phyloP scores from a whole-genome alignment of 2,888 invertebrate genomes.

The Cyclophora punctaria region DNA sequence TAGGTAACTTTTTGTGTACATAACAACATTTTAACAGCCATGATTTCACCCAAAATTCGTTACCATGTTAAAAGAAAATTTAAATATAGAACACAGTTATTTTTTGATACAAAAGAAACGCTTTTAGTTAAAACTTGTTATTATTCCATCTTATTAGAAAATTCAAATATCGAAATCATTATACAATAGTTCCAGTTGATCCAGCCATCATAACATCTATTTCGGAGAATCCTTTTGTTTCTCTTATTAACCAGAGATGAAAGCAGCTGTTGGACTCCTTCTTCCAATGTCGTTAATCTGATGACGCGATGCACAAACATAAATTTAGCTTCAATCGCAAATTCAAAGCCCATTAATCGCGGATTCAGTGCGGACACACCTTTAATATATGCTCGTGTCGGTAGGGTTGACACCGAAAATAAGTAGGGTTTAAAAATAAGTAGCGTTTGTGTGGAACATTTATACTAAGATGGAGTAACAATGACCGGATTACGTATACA shows the following conservation, averaged over 20 bases:
- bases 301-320: constrained; percentile 58
- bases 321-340: constrained; percentile 69
- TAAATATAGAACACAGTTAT: too few species aligned
- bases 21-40: too few species aligned
- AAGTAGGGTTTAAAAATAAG: too few species aligned
- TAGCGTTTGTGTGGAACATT: too few species aligned
- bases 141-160: neutral
- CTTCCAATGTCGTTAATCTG: constrained; percentile 47
- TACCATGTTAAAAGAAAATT: too few species aligned
- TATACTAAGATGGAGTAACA: too few species aligned
- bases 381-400: constrained; percentile 48
- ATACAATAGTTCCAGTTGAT: neutral
- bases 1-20: too few species aligned
- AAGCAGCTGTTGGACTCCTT: constrained; percentile 47
- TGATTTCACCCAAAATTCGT: too few species aligned
- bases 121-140: too few species aligned
- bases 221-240: constrained; percentile 10
- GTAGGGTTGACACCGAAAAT: constrained; percentile 34
- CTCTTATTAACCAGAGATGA: constrained; percentile 32
- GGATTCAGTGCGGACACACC: constrained; percentile 61
- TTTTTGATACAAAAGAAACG: too few species aligned
- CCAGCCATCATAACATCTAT: constrained; percentile 13
- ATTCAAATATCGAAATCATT: neutral
- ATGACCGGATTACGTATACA: too few species aligned
- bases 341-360: constrained; percentile 63